Percentiles rank a stretch among this genome's conserved stretches.
Conservation (phyloP, 1,140 invertebrate species). For the Melipona quadrifasciata region DNA sequence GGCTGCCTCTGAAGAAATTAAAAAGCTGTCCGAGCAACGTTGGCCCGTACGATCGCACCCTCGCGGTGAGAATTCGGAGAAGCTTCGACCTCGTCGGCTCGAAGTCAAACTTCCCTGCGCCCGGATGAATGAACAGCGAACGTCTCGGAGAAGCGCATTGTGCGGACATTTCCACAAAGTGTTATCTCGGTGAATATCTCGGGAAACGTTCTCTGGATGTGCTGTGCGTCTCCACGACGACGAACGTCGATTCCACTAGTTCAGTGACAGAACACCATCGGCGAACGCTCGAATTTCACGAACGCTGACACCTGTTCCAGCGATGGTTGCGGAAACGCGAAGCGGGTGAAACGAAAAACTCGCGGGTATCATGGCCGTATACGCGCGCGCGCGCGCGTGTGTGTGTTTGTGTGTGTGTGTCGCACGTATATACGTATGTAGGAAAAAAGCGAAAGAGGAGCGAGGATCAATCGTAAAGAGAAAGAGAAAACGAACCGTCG, state of each 20-base stretch:
- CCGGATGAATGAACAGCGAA: slow-evolving; percentile 25
- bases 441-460: not conserved
- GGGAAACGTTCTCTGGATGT: not conserved
- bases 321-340: not conserved
- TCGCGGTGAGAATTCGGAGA: not conserved
- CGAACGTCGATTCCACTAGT: not conserved
- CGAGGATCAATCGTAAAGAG: not conserved
- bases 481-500: not conserved
- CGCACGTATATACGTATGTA: not conserved
- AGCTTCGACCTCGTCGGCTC: slow-evolving; percentile 50
- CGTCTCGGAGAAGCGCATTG: slow-evolving; percentile 53
- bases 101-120: slow-evolving; percentile 39
- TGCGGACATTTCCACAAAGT: slow-evolving; percentile 63
- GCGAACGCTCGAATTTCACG: not conserved
- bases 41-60: not conserved
- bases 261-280: slow-evolving; percentile 6
- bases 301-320: slow-evolving; percentile 34
- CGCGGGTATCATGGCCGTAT: slow-evolving; percentile 23
- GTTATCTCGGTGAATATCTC: not conserved
- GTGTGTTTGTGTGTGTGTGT: too few relatives aligned
- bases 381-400: too few relatives aligned
- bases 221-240: slow-evolving; percentile 13
- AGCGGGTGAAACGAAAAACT: not conserved
- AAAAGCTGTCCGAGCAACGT: not conserved
- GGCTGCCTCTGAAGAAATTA: not conserved